Base-by-base conservation (phyloP, 2,113 vertebrate genomes). In the Gorsachius goisagi region DNA sequence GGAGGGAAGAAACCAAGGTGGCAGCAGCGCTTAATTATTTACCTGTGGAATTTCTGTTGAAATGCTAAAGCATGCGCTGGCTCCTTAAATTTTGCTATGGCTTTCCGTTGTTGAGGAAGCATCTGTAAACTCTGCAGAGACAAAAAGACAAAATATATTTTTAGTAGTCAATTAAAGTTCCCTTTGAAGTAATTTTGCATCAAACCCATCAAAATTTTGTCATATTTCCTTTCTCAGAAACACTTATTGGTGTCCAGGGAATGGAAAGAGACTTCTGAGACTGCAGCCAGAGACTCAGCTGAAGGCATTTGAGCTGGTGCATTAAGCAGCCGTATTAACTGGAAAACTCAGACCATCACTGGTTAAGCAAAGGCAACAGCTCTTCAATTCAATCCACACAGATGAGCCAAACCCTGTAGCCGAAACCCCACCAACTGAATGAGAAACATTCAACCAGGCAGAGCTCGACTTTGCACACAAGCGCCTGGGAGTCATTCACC, bases 31-130 rank as follows among this genome's bases (percentile, higher is more conserved):
- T 83, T 91, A 90, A 77, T 89, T 86, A 95, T 80, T 95, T 98
- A 99, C 99, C 99, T 99, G 98, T 99, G 99, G 98, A 99, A 99
- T 96, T 99, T 99, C 98, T 99, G 98, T 94, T 99, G 99, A 96
- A 99, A 99, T 32, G 98, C 99, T 35, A 98, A 96, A 11, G 99
- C 99, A 6, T 99, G 99, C 45, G 99, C 98, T 49, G 99, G 98
- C 67, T 97, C 98, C 97, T 98, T 98, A 95, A 99, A 99, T 90
- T 98, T 99, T 12, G 99, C 99, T 44, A 99, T 96, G 91, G 99
- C 99, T 98, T 99, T 99, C 97, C 99, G 98, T 72, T 99, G 99
- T 93, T 99, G 99, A 53, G 99, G 99, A 85, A 99, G 98, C 99
- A 99, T 99, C 97, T 99, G 98, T 93, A 99, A 99, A 98, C 98